A percentile compares a stretch with the other conserved stretches of the same genome.
Conservation (phyloP, 2,888 invertebrate genomes). For the Eilema griseolum region DNA sequence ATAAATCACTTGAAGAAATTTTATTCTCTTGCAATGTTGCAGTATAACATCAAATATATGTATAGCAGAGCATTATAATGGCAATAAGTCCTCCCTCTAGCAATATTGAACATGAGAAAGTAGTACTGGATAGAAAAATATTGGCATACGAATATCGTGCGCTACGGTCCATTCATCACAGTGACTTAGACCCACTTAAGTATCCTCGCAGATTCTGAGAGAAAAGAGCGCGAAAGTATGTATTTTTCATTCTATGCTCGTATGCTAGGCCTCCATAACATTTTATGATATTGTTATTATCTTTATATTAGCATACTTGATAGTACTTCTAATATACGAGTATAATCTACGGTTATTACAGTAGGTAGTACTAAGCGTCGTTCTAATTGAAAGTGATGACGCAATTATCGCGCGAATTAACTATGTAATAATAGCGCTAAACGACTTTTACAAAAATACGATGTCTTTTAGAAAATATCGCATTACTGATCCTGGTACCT, state of each 20-base stretch:
- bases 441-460: background rate
- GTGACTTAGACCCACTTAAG: constrained; percentile 22
- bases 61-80: constrained; percentile 14
- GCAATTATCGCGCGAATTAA: background rate
- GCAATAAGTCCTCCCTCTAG: constrained; percentile 19
- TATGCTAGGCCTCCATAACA: constrained; percentile 15
- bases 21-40: background rate
- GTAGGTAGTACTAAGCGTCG: background rate
- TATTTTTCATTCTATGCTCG: constrained; percentile 20
- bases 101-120: constrained; percentile 26
- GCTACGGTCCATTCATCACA: constrained; percentile 22
- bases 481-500: background rate
- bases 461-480: background rate
- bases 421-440: background rate
- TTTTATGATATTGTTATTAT: constrained; percentile 26
- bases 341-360: constrained; percentile 11
- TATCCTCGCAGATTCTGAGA: constrained; percentile 20
- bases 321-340: constrained; percentile 14
- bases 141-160: constrained; percentile 19
- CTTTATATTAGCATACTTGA: constrained; percentile 19
- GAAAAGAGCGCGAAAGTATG: constrained; percentile 15
- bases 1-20: background rate
- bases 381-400: background rate
- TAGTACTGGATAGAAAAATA: constrained; percentile 21
- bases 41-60: constrained; percentile 11